These are phyloP conservation scores for Heteropelma amictum DNA, from an alignment of 2,888 invertebrate species.

Conservation along the genomic window DNA sequence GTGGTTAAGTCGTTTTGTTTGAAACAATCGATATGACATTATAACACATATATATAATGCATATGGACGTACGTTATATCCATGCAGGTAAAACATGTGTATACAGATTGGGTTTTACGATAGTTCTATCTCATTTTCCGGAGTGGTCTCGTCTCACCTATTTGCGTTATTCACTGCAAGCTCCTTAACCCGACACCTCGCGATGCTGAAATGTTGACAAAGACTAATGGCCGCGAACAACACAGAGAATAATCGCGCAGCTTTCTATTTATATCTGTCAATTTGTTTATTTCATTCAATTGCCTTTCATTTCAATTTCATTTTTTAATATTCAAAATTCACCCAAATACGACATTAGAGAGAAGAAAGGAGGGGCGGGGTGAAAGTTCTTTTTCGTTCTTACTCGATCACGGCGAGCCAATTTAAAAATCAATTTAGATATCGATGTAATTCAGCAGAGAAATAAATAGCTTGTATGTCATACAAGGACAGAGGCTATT, in stretches of 20 bases:
- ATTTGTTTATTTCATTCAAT: not conserved
- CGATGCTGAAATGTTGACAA: constrained; percentile 9
- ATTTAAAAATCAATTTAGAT: too few species aligned
- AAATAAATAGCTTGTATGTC: too few species aligned
- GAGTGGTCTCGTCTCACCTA: not conserved
- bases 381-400: too few species aligned
- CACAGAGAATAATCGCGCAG: not conserved
- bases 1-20: not conserved
- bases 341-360: too few species aligned
- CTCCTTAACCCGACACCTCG: constrained; percentile 3
- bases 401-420: too few species aligned
- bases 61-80: too few species aligned
- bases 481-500: too few species aligned
- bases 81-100: not conserved
- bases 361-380: too few species aligned
- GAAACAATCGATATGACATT: not conserved
- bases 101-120: constrained; percentile 10
- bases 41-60: too few species aligned
- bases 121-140: constrained; percentile 1
- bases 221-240: constrained; percentile 26
- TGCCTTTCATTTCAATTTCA: not conserved
- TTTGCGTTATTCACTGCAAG: constrained; percentile 22
- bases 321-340: too few species aligned
- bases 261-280: not conserved
- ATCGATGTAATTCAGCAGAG: too few species aligned